These are phyloP conservation scores for Sylvia borin DNA, from an alignment of 2,797 vertebrate species.

Conservation along the genomic window DNA sequence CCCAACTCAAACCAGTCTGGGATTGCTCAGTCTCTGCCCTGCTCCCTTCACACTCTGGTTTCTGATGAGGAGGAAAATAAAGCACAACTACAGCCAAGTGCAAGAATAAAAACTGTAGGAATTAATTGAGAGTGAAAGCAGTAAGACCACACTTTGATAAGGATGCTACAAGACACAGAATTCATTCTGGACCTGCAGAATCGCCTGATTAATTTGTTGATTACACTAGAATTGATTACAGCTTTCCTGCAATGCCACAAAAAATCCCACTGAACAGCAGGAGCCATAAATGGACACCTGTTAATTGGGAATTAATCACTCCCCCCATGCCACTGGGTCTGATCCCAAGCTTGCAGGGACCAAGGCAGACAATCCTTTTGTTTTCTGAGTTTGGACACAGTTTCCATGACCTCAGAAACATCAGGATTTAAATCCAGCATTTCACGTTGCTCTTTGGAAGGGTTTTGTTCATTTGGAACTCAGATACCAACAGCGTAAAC, in stretches of 20 bases:
- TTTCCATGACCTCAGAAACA: background rate
- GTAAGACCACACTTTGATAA: fast-evolving
- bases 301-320: background rate
- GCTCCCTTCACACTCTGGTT: background rate
- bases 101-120: no score
- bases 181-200: background rate
- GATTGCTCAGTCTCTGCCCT: background rate
- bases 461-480: background rate
- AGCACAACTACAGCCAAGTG: background rate
- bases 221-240: background rate
- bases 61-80: background rate
- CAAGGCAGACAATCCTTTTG: no score
- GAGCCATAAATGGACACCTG: background rate
- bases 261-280: background rate
- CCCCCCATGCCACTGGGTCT: fast-evolving
- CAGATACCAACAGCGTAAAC: background rate
- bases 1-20: background rate
- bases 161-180: background rate
- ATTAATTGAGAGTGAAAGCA: no score
- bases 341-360: background rate
- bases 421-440: background rate
- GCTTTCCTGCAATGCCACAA: background rate
- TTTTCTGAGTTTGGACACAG: background rate
- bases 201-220: fast-evolving
- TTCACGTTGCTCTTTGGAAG: background rate